Conservation (phyloP, 2,888 invertebrate species). For the Ophion slaviceki region DNA sequence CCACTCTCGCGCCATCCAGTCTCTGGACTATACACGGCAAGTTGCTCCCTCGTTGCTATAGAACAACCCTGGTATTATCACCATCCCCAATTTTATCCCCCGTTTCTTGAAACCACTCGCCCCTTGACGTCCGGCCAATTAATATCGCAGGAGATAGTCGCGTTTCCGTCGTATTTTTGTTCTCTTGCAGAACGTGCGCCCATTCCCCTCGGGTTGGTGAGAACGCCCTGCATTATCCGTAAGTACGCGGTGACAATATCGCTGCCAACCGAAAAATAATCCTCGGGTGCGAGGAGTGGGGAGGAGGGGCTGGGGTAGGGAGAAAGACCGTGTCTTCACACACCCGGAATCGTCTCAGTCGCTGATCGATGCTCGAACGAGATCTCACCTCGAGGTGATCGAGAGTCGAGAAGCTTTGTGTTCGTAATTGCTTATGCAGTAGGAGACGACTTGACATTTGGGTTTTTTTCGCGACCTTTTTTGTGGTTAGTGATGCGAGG, state of each 20-base stretch:
- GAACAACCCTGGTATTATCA: slow-evolving; percentile 60
- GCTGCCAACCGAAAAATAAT: background rate
- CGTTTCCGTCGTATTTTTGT: slow-evolving; percentile 57
- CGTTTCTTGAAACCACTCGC: slow-evolving; percentile 34
- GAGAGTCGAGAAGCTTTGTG: background rate
- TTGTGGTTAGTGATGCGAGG: background rate
- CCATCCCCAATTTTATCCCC: slow-evolving; percentile 52
- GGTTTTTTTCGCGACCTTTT: background rate
- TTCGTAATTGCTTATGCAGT: background rate
- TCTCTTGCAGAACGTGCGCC: slow-evolving; percentile 13
- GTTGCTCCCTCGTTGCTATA: slow-evolving; percentile 48
- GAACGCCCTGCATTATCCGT: background rate
- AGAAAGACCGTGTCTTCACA: background rate
- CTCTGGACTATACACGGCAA: slow-evolving; percentile 24
- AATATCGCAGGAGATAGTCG: slow-evolving; percentile 75
- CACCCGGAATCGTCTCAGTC: background rate
- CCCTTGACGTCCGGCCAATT: slow-evolving; percentile 79
- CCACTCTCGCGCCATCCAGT: slow-evolving; percentile 3
- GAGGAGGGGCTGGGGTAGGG: background rate
- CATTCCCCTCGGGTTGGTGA: background rate
- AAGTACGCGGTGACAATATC: background rate
- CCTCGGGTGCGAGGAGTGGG: background rate
- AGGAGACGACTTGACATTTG: background rate
- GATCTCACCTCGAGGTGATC: background rate
- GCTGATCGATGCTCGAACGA: background rate